These are phyloP conservation scores for Stramonita haemastoma DNA, from an alignment of 2,888 invertebrate genomes.

Conservation along the genomic window DNA sequence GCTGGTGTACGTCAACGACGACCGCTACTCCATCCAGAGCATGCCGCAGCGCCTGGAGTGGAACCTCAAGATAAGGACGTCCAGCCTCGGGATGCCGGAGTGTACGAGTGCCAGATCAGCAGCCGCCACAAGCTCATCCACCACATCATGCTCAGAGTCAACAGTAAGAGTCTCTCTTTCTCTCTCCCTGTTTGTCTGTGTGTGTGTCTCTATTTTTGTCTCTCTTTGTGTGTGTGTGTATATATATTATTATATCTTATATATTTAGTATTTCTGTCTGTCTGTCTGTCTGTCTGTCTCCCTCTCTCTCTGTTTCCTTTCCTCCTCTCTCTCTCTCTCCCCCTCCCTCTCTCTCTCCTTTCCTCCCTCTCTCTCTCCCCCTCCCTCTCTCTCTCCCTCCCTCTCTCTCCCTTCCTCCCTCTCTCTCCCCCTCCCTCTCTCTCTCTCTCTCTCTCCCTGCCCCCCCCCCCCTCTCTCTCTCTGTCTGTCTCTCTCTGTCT, in stretches of 20 bases:
- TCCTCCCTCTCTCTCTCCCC: too few species aligned
- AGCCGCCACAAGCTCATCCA: constrained; percentile 59
- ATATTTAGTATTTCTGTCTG: too few species aligned
- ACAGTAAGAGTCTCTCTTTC: constrained; percentile 51
- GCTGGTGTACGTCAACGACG: constrained; percentile 61
- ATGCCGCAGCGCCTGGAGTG: constrained; percentile 63
- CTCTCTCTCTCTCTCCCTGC: too few species aligned
- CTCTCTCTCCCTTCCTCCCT: not conserved
- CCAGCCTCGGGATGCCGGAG: constrained; percentile 61
- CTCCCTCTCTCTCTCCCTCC: not conserved
- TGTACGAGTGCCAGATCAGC: constrained; percentile 71
- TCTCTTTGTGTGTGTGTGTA: too few species aligned
- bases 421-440: too few species aligned
- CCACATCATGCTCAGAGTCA: constrained; percentile 57
- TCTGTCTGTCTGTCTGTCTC: not conserved
- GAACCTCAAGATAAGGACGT: constrained; percentile 67
- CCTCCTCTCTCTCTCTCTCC: not conserved
- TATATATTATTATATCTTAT: too few species aligned
- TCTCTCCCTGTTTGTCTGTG: not conserved
- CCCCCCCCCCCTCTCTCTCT: not conserved
- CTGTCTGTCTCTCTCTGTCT: not conserved
- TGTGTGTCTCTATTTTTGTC: not conserved
- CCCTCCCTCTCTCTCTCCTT: not conserved
- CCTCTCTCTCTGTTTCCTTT: too few species aligned
- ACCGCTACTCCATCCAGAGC: constrained; percentile 57